Base-by-base conservation (phyloP, 2,888 invertebrate species). In the Rutpela maculata region DNA sequence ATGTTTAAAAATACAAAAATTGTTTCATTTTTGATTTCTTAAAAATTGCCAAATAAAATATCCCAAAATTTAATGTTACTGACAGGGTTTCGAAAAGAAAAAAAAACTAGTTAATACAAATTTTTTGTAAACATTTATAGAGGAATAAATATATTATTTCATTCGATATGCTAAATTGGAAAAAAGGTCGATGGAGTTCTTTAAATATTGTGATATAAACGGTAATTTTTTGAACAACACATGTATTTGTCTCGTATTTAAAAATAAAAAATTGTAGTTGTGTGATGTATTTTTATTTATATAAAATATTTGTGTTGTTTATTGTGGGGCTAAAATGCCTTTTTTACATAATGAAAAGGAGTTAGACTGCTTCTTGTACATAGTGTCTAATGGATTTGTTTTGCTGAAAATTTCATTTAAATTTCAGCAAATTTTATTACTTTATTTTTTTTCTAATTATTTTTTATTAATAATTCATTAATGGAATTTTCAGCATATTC, bases 401-500 rank as follows among this genome's bases (percentile, higher is more conserved):
- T 82, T 81, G 84, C 84, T 84, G 84, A 82, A 78, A 83, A 82
- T 84, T 82, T 83, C 83, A 83, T 78, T 75, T 63, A 68, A n/a
- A 31, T 77, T 76, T 72, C 65, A 31, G 19, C 50, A 43, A 26
- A 56, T 55, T 66, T 60, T 73, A 35, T 63, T 50, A 38, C 26
- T 65, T 82, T 73, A 60, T 71, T 75, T 78, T 75, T 71, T 75
- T 73, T 74, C 59, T 67, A 31, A 73, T 76, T 77, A 75, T 75
- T 75, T 80, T 79, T 78, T 50, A 50, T 50, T 50, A 50, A 6
- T 38, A 62, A 66, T 55, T 31, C 57, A 62, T 63, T 68, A 78
- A 82, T 84, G 85, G 75, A 84, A 83, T 84, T 82, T 82, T 84
- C 84, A 84, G 85, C 85, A 83, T 81, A 77, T 80, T 84, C 82